Percentiles rank a stretch among this genome's conserved stretches.
phyloP scores from a whole-genome alignment of 1,140 invertebrate genomes.

The Diuraphis noxia region DNA sequence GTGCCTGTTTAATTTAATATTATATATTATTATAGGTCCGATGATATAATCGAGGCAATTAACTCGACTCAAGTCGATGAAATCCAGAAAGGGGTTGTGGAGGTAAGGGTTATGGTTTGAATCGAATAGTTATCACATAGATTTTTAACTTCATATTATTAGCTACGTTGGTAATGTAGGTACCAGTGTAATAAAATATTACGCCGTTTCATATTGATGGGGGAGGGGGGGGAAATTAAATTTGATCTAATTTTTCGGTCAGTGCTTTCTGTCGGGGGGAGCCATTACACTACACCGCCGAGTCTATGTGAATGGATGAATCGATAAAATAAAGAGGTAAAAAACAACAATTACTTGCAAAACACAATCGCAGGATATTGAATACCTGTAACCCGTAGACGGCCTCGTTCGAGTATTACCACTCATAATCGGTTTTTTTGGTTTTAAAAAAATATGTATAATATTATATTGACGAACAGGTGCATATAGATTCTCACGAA shows the following conservation, averaged over 20 bases:
- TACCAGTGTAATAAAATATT: not conserved
- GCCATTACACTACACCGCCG: not conserved
- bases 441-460: not conserved
- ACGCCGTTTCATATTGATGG: not conserved
- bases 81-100: not conserved
- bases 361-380: conserved; percentile 43
- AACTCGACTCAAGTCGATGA: not conserved
- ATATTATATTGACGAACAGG: not conserved
- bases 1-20: not conserved
- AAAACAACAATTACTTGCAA: not conserved
- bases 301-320: not conserved
- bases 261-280: not conserved
- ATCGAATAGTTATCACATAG: not conserved
- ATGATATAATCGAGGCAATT: not conserved
- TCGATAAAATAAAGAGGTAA: not conserved
- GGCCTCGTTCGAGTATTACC: not conserved
- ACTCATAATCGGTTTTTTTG: not conserved
- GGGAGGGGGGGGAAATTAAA: not conserved
- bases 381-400: not conserved
- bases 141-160: not conserved
- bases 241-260: conserved; percentile 32
- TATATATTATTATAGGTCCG: not conserved
- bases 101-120: not conserved
- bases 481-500: not conserved
- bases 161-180: too few species aligned